Base-by-base conservation (phyloP, 2,113 vertebrate genomes). In the Mirounga angustirostris region DNA sequence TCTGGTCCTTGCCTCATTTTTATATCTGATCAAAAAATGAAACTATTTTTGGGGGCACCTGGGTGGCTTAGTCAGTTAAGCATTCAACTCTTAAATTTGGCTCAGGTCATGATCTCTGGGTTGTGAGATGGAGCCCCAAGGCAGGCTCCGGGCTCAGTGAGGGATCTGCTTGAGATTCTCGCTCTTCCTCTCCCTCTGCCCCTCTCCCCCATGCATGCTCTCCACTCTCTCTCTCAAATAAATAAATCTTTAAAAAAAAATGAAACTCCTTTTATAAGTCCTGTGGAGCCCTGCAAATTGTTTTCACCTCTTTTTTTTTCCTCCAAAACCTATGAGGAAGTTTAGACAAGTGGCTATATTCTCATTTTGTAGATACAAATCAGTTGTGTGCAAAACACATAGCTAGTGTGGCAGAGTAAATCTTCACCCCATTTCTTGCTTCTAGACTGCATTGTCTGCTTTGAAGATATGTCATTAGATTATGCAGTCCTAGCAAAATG, bases 291-390 rank as follows among this genome's bases (percentile, higher is more conserved):
- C 59, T 80, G 26, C 33, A 74, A 30, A 80, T 26, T 85, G 10
- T 73, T 65, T 71, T 54, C 30, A 26, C 50, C n/a, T 95, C 69
- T 94, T 69, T 95, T 11, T 11, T 85, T 97, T 95, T 12, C n/a
- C 63, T 94, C 71, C 19, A 79, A 52, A 74, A 43, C 19, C 54
- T 74, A 15, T 18, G 30, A 80, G n/a, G 91, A 78, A 73, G 18
- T 2, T 52, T n/a, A 43, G 30, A 59, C 43, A 82, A 36, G 40
- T 54, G 54, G 28, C 33, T 63, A 0, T 13, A 14, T 7, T 83
- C 59, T 95, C 24, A 1, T 40, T 71, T 46, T 16, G 18, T 61
- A 65, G 83, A 10, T 52, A n/a, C 24, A 91, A 1, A 30, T 33
- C 52, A 46, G 0, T 50, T 1, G 0, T 15, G 58, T 1, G 0